Evolutionary conservation across 2,888 invertebrate species (phyloP), one percentile per base, ranked within the genome.

Genomic region (Drosophila falleni): DNA sequence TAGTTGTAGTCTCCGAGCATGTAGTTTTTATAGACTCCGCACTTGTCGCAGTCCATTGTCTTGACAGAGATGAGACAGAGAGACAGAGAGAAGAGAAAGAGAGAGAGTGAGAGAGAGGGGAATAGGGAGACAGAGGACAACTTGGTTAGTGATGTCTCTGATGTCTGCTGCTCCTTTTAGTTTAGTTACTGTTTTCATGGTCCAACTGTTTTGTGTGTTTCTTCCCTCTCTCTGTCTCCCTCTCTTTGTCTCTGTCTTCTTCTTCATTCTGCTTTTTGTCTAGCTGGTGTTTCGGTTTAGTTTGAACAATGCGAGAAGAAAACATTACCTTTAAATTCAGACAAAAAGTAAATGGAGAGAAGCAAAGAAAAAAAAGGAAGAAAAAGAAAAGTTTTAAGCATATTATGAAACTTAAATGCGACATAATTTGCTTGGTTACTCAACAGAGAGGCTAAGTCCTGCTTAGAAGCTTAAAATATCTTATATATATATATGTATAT

Each of bases 401-500:
- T 85, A 85, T 87, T 84, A 87, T 71, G 65, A 76, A 84, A 87
- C 88, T 87, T 78, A 80, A 84, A 82, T 87, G 84, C 84, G 78
- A 82, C 71, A 69, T 84, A 87, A 84, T 84, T 84, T 84, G 76
- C 71, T 78, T 74, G 82, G 74, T 75, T 81, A 71, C 64, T 68
- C 64, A 71, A 23, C 59, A 26, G 41, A 16, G 19, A 47, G 71
- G 74, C 80, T 83, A 67, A 80, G 75, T 75, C 72, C 65, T 47
- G 80, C 82, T 85, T 80, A 71, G 65, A 19, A 71, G 82, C 78
- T 76, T 78, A 65, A 58, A 65, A 46, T 70, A 58, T 73, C 74
- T 78, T 55, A 69, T 29, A 44, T 41, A 37, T 61, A 50, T 65
- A 5, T 26, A 2, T 19, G 2, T 19, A 26, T 29, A 31, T 15